Evolutionary conservation across 2,888 invertebrate species (phyloP), one percentile per base, ranked within the genome.

Genomic region (Ennomos quercinarius): DNA sequence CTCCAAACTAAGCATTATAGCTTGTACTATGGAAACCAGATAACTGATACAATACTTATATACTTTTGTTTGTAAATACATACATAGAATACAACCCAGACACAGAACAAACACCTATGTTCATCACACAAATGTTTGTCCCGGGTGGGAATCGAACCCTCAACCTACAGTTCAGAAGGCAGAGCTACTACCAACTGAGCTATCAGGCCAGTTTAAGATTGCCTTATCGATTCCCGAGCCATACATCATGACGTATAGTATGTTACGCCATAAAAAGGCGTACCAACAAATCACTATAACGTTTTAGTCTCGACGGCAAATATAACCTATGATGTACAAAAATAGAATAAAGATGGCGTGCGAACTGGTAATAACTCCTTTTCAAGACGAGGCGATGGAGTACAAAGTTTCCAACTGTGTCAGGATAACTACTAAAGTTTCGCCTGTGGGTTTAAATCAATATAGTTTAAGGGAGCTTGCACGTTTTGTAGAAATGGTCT

Each of bases 351-450:
- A 59, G 42, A 27, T 59, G 8, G 59, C 59, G 59, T 59, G 59
- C 45, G 37, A 36, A 36, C 45, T 13, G 37, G 49, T 41, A 36
- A 59, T 59, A 59, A 54, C 44, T 61, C 47, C 39, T 11, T 8
- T 8, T 10, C 10, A 40, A 37, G 35, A 45, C 37, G 49, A 38
- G 42, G 56, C 34, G 48, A 48, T 47, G 47, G 52, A 58, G 11
- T 48, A n/a, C 43, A 36, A 34, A 59, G 53, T 55, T 60, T 39
- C 49, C 9, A 60, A 60, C 50, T 60, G 54, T 60, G 59, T 27
- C 59, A 60, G 59, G 50, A 60, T 60, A 55, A 60, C 55, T 46
- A 42, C 42, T 35, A 42, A 60, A 60, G 13, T 60, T 60, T 55
- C 53, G 44, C 58, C 41, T 45, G 13, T 27, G 12, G 17, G 17